These are phyloP conservation scores for Amitus sp. DNA, from an alignment of 2,888 invertebrate genomes.

Conservation along the genomic window DNA sequence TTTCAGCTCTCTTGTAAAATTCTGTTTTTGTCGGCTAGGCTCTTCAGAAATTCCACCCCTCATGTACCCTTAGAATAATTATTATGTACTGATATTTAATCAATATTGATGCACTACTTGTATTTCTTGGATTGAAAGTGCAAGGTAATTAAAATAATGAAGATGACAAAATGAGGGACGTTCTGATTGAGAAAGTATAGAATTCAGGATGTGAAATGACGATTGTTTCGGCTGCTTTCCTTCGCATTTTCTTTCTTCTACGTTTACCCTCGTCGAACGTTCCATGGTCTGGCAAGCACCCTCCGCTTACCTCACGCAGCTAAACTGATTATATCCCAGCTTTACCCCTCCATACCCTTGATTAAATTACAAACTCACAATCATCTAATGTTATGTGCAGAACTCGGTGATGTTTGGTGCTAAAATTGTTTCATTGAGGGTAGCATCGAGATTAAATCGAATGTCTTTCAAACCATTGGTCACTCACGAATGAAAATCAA, in stretches of 20 bases:
- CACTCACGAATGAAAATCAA: no score
- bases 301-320: slow-evolving; percentile 47
- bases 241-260: slow-evolving; percentile 33
- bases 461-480: no score
- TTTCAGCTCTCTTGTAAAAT: no score
- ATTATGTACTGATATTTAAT: no score
- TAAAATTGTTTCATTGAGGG: slow-evolving; percentile 19
- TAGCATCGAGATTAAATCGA: slow-evolving; percentile 32
- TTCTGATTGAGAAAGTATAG: no score
- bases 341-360: slow-evolving; percentile 47
- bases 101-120: no score
- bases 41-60: no score
- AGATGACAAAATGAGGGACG: no score
- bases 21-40: no score
- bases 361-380: slow-evolving; percentile 56
- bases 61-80: no score
- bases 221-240: slow-evolving; percentile 30
- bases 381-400: slow-evolving; percentile 52
- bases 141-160: no score
- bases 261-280: slow-evolving; percentile 28
- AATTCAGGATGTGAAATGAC: slow-evolving; percentile 1
- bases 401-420: slow-evolving; percentile 30
- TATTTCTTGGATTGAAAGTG: no score
- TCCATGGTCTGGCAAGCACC: slow-evolving; percentile 44
- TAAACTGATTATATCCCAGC: slow-evolving; percentile 53